Conservation (phyloP, 2,797 vertebrate genomes). For the Sylvia borin region DNA sequence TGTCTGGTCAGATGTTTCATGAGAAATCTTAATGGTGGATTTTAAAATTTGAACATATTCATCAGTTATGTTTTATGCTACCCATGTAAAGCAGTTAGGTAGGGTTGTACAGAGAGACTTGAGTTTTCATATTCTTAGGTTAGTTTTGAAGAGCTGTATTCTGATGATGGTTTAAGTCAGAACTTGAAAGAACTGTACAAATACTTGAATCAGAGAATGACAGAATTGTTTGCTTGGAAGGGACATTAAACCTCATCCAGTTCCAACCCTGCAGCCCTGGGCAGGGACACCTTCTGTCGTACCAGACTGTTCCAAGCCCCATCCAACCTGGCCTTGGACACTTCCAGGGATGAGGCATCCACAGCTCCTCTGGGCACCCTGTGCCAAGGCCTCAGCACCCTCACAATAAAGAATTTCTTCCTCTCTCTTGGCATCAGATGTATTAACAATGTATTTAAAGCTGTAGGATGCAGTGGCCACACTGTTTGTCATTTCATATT, state of each 20-base stretch:
- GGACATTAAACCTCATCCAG: background rate
- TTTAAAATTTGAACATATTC: background rate
- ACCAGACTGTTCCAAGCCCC: background rate
- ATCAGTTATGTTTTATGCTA: background rate
- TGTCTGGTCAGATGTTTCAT: background rate
- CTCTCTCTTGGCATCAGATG: background rate
- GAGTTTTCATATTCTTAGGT: background rate
- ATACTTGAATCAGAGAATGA: background rate
- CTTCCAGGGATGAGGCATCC: background rate
- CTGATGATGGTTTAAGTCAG: background rate
- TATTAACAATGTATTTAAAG: background rate
- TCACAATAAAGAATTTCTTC: background rate
- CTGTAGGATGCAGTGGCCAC: background rate
- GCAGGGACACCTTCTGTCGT: background rate
- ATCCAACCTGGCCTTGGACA: background rate
- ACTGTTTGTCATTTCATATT: background rate
- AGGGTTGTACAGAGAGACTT: background rate
- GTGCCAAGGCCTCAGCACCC: background rate
- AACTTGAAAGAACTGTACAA: background rate
- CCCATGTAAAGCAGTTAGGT: background rate
- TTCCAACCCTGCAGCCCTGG: background rate
- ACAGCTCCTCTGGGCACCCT: background rate
- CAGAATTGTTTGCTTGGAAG: background rate
- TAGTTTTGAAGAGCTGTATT: background rate
- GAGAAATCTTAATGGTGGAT: background rate